A percentile compares a stretch with the other conserved stretches of the same genome.
Conservation (phyloP, 1,140 invertebrate species). For the Halotydeus destructor region DNA sequence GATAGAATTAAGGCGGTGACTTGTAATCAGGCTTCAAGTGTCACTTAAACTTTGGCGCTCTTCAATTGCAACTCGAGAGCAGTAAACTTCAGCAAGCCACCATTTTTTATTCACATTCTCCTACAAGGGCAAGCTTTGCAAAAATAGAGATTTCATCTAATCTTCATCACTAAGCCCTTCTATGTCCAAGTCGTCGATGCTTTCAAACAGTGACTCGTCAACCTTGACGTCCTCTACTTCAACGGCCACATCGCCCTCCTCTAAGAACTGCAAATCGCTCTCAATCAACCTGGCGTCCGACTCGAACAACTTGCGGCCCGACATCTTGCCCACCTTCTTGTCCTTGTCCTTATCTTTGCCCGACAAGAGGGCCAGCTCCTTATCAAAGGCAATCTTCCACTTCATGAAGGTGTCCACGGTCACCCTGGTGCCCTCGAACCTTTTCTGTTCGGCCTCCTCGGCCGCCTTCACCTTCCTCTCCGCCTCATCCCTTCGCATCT, state of each 20-base stretch:
- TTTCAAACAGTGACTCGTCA: conserved; percentile 81
- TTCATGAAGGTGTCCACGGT: conserved; percentile 85
- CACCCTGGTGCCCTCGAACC: conserved; percentile 43
- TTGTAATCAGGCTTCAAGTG: too few species aligned
- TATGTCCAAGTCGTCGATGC: conserved; percentile 67
- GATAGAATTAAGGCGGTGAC: too few species aligned
- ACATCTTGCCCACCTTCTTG: conserved; percentile 22
- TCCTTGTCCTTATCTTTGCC: conserved; percentile 36
- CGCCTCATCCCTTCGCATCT: conserved; percentile 9
- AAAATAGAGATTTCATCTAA: conserved; percentile 1
- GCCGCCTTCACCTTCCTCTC: conserved; percentile 11
- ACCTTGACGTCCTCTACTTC: conserved; percentile 66
- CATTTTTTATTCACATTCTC: too few species aligned
- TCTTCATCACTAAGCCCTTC: conserved; percentile 49
- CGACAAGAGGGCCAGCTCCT: conserved; percentile 56
- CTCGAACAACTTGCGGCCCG: conserved; percentile 73
- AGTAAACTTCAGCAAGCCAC: too few species aligned
- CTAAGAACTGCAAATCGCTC: conserved; percentile 82
- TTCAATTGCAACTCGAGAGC: too few species aligned
- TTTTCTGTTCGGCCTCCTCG: conserved; percentile 32
- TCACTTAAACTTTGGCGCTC: too few species aligned
- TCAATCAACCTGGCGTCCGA: conserved; percentile 73
- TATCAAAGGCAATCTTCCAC: conserved; percentile 86
- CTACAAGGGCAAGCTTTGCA: too few species aligned
- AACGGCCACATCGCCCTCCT: conserved; percentile 47